Evolutionary conservation across 2,113 vertebrate genomes (phyloP).

Genomic region (Chloebia gouldiae): DNA sequence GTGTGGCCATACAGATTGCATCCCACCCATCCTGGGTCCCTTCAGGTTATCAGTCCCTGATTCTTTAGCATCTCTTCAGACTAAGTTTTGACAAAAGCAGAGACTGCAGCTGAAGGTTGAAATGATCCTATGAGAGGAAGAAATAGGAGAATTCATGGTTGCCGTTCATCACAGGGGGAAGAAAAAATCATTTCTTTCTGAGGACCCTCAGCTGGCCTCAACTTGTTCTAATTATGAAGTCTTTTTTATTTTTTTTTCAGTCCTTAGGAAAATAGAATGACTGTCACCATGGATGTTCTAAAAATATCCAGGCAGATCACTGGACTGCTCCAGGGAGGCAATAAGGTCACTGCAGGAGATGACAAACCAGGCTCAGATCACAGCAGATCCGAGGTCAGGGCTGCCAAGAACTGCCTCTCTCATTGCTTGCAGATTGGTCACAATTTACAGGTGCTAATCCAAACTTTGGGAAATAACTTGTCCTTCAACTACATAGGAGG

Average conservation of each 20-base stretch:
- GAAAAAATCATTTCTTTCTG: not conserved
- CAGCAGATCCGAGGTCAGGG: not conserved
- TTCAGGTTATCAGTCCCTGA: not conserved
- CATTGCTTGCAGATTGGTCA: not conserved
- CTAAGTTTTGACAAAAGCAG: not conserved
- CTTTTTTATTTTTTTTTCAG: not conserved
- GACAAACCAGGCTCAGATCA: not conserved
- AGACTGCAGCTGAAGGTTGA: not conserved
- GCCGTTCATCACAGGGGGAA: not conserved
- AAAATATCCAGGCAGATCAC: conserved; percentile 34
- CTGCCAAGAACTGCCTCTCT: not conserved
- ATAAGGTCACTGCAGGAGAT: not conserved
- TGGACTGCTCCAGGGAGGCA: not conserved
- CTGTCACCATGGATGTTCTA: conserved; percentile 3
- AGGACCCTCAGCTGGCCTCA: not conserved
- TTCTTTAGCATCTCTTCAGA: not conserved
- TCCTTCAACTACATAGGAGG: not conserved
- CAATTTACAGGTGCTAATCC: not conserved
- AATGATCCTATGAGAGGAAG: not conserved
- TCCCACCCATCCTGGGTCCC: accelerated
- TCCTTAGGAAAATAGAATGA: not conserved
- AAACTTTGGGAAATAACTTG: not conserved
- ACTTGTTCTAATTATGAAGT: not conserved
- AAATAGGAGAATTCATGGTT: not conserved
- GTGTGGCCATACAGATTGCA: not conserved